Percentiles rank a stretch among this genome's conserved stretches.
These are phyloP conservation scores for Drosophila navojoa DNA, from an alignment of 1,140 invertebrate species.

Conservation along the genomic window DNA sequence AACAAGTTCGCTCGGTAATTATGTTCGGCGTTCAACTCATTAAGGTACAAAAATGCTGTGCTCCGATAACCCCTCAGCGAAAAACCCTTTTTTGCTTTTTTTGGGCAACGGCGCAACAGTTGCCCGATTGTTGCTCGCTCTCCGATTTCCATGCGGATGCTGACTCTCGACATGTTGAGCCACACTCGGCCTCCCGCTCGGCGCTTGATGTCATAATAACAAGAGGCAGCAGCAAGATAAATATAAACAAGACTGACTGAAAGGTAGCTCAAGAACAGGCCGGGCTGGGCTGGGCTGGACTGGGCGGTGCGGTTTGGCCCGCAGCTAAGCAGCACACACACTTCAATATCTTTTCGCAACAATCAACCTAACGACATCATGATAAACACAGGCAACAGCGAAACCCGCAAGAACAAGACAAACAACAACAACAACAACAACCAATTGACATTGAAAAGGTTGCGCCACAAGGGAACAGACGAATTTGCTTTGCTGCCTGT, in stretches of 20 bases:
- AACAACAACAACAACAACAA: constrained; percentile 33
- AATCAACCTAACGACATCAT: constrained; percentile 67
- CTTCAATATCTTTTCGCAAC: constrained; percentile 36
- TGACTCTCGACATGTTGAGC: constrained; percentile 23
- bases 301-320: constrained; percentile 4
- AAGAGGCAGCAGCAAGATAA: constrained; percentile 43
- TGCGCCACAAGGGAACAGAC: constrained; percentile 31
- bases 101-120: constrained; percentile 54
- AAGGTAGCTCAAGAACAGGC: constrained; percentile 30
- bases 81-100: constrained; percentile 37
- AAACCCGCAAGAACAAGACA: constrained; percentile 2
- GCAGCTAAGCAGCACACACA: constrained; percentile 20
- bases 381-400: constrained; percentile 57
- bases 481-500: constrained; percentile 38
- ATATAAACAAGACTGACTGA: constrained; percentile 67
- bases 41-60: constrained; percentile 30
- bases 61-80: constrained; percentile 6
- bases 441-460: constrained; percentile 76
- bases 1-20: constrained; percentile 58
- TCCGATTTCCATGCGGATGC: constrained; percentile 20
- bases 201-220: constrained; percentile 61
- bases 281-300: not conserved
- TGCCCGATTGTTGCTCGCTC: constrained; percentile 20
- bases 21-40: constrained; percentile 27
- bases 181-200: not conserved